Evolutionary conservation across 2,888 invertebrate species (phyloP).

Genomic region (Liodrosophila aerea): DNA sequence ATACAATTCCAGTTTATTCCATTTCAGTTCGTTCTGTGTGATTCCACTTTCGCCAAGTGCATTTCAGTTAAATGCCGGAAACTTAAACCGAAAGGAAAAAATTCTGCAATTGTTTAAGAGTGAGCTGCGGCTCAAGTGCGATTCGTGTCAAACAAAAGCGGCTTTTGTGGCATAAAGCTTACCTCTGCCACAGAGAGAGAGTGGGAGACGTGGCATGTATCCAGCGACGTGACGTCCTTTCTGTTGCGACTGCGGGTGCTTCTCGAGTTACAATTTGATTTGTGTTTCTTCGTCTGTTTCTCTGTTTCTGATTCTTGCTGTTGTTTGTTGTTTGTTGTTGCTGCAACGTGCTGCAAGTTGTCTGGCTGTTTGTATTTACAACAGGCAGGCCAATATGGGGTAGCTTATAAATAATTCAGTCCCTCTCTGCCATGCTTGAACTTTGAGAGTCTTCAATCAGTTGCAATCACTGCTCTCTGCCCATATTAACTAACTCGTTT

Average conservation of each 20-base stretch:
- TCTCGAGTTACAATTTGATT: constrained; percentile 65
- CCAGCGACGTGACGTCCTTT: constrained; percentile 56
- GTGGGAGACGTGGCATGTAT: constrained; percentile 23
- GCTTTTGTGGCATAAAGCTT: constrained; percentile 39
- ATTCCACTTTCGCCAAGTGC: constrained; percentile 42
- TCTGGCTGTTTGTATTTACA: constrained; percentile 23
- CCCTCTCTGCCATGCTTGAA: neutral
- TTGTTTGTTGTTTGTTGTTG: constrained; percentile 4
- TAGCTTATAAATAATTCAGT: too few relatives aligned
- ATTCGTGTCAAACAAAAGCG: constrained; percentile 61
- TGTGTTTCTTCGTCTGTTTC: constrained; percentile 20
- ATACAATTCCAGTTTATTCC: neutral
- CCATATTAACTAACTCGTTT: neutral
- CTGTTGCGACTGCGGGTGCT: constrained; percentile 41
- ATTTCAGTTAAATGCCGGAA: constrained; percentile 52
- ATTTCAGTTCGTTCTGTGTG: constrained; percentile 5
- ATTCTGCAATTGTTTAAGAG: constrained; percentile 35
- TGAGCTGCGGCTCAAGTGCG: constrained; percentile 53
- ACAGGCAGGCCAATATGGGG: too few relatives aligned
- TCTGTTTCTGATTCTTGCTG: neutral
- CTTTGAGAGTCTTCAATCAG: too few relatives aligned
- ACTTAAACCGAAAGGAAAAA: constrained; percentile 33
- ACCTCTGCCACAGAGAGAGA: neutral
- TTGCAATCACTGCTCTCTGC: too few relatives aligned
- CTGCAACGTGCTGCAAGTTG: constrained; percentile 44